These are phyloP conservation scores for Mergus octosetaceus DNA, from an alignment of 2,797 vertebrate genomes.

Conservation along the genomic window DNA sequence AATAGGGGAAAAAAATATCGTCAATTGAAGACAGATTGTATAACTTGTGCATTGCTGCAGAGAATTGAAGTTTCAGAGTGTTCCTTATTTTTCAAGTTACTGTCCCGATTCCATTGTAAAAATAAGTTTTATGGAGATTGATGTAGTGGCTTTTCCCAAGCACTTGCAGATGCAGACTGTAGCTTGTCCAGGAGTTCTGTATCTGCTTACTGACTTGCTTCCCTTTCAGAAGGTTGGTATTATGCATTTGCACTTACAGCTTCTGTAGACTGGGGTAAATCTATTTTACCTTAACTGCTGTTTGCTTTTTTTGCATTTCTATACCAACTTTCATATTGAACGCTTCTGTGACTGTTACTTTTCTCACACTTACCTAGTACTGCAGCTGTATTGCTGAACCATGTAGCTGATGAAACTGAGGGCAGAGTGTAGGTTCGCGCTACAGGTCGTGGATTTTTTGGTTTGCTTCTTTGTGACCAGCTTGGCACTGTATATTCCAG, in stretches of 20 bases:
- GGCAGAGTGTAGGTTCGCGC: slow-evolving; percentile 76
- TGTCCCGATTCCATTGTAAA: background rate
- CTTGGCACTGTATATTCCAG: slow-evolving; percentile 66
- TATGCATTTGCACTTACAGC: background rate
- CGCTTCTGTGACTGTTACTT: background rate
- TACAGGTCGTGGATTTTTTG: slow-evolving; percentile 78
- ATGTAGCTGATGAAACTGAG: slow-evolving; percentile 46
- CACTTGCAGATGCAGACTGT: background rate
- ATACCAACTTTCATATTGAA: background rate
- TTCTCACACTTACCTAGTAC: slow-evolving; percentile 58
- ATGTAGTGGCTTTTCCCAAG: background rate
- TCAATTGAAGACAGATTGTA: background rate
- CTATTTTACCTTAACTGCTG: background rate
- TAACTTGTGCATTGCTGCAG: background rate
- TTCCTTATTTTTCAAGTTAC: background rate
- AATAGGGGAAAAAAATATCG: background rate
- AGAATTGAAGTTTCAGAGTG: background rate
- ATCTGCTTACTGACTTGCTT: slow-evolving; percentile 10
- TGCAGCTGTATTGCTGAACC: slow-evolving; percentile 63
- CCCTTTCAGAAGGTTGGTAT: background rate
- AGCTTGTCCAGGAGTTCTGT: background rate
- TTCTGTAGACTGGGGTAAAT: background rate
- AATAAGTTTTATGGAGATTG: background rate
- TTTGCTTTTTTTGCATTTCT: background rate
- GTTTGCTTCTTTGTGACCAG: slow-evolving; percentile 50